These are phyloP conservation scores for Etia nguti DNA, from an alignment of 2,113 vertebrate genomes.

Conservation along the genomic window DNA sequence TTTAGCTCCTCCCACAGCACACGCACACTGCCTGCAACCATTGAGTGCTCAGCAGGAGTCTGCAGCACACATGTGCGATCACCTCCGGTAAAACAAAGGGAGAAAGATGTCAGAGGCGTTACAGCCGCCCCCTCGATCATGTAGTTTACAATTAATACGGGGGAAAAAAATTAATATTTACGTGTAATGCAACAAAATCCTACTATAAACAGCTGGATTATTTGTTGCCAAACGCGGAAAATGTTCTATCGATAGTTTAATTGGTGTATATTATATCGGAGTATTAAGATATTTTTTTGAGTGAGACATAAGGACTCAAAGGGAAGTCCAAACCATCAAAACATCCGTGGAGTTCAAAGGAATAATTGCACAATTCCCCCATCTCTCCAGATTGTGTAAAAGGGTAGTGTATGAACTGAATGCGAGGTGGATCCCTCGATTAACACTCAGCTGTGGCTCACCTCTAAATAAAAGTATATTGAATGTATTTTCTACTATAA, in stretches of 20 bases:
- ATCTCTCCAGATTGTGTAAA: background rate
- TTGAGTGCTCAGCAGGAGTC: background rate
- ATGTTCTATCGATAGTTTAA: background rate
- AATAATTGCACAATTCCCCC: background rate
- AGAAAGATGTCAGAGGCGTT: background rate
- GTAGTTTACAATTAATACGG: background rate
- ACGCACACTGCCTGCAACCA: background rate
- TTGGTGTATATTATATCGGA: background rate
- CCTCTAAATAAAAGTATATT: background rate
- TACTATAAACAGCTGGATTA: background rate
- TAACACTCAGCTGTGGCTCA: background rate
- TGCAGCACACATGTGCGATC: background rate
- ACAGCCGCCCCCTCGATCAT: background rate
- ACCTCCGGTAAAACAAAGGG: background rate
- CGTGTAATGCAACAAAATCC: background rate
- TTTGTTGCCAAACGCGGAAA: background rate
- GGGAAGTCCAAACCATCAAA: background rate
- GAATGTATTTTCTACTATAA: background rate
- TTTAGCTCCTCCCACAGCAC: constrained; percentile 49
- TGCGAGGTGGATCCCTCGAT: background rate
- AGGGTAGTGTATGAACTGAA: background rate
- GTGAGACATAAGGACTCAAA: background rate
- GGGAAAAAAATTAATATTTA: background rate
- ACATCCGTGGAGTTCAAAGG: background rate
- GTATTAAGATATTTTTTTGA: background rate